Evolutionary conservation across 2,888 invertebrate species (phyloP).

Genomic region (Cryptophagus acutangulus): DNA sequence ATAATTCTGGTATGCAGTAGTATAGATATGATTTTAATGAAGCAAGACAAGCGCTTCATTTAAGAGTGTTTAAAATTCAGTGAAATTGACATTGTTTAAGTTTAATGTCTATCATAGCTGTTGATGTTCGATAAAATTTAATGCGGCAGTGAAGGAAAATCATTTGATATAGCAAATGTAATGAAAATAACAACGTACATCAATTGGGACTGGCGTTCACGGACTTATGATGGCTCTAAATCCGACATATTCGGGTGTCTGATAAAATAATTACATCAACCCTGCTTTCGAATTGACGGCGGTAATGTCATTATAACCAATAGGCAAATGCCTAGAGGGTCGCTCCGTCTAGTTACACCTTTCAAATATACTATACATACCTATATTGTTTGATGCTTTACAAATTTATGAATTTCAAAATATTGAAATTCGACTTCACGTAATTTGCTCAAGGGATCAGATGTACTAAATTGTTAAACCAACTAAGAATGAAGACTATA

Average conservation of each 20-base stretch:
- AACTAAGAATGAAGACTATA: too few species aligned
- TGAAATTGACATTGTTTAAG: conserved; percentile 18
- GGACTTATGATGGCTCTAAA: conserved; percentile 30
- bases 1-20: neutral
- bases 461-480: too few species aligned
- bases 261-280: conserved; percentile 31
- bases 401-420: too few species aligned
- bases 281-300: conserved; percentile 30
- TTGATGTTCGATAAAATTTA: conserved; percentile 30
- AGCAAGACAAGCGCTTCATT: neutral
- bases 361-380: too few species aligned
- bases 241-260: conserved; percentile 29
- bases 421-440: too few species aligned
- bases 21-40: neutral
- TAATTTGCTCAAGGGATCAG: too few species aligned
- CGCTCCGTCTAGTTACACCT: too few species aligned
- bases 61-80: neutral
- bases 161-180: conserved; percentile 27
- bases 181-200: conserved; percentile 29
- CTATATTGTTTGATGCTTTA: too few species aligned
- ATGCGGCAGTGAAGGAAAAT: conserved; percentile 29
- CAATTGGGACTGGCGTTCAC: conserved; percentile 25
- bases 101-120: conserved; percentile 7
- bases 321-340: too few species aligned
- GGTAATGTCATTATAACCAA: conserved; percentile 34